These are phyloP conservation scores for Teleogryllus occipitalis DNA, from an alignment of 1,140 invertebrate genomes.

Conservation along the genomic window DNA sequence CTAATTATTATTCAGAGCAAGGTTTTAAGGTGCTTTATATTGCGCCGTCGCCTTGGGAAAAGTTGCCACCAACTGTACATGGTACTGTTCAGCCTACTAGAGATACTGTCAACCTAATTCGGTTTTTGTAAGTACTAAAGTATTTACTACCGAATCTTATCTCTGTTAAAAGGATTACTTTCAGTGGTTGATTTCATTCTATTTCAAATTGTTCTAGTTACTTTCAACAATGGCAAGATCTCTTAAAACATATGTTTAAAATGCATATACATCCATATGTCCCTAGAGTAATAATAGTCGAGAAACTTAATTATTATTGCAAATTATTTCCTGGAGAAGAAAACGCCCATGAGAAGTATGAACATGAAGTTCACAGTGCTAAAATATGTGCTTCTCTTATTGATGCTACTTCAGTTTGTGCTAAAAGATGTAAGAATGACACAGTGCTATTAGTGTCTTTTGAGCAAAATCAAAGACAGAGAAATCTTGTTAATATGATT, in stretches of 20 bases:
- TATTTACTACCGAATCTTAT: not conserved
- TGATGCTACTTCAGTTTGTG: conserved; percentile 16
- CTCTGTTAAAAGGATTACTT: too few species aligned
- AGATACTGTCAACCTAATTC: conserved; percentile 14
- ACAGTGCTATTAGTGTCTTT: conserved; percentile 8
- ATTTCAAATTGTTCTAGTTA: conserved; percentile 15
- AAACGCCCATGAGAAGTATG: not conserved
- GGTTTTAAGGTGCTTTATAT: conserved; percentile 19
- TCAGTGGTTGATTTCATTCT: too few species aligned
- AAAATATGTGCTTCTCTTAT: conserved; percentile 16
- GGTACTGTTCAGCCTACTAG: conserved; percentile 6
- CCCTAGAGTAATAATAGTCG: conserved; percentile 15
- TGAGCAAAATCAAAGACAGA: not conserved
- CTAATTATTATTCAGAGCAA: conserved; percentile 15
- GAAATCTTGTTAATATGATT: not conserved
- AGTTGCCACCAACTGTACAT: conserved; percentile 19
- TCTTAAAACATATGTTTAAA: conserved; percentile 17
- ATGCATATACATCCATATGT: conserved; percentile 15
- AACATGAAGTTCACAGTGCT: conserved; percentile 8
- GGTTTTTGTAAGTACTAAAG: conserved; percentile 23
- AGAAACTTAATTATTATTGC: conserved; percentile 19
- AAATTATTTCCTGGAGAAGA: not conserved
- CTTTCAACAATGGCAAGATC: conserved; percentile 19
- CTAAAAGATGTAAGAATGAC: not conserved
- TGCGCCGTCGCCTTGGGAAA: conserved; percentile 11